Conservation (phyloP, 2,888 invertebrate genomes). For the Tipula lateralis region DNA sequence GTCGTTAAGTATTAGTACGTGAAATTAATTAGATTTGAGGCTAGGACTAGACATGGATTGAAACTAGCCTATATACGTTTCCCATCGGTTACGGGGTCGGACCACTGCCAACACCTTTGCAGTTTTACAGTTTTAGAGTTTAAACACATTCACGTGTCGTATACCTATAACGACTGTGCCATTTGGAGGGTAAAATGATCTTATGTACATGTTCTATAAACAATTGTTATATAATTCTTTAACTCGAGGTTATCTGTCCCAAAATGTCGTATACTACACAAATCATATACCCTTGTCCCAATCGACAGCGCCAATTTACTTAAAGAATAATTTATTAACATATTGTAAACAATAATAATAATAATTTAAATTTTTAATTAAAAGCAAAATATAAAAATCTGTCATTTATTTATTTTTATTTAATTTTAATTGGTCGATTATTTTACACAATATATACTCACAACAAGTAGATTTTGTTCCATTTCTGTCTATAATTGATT, state of each 20-base stretch:
- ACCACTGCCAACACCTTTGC: no score
- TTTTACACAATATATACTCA: not conserved
- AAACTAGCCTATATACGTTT: no score
- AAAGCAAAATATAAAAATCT: not conserved
- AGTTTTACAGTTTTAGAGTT: no score
- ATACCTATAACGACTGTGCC: no score
- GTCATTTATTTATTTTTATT: not conserved
- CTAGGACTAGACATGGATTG: no score
- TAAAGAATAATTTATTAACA: not conserved
- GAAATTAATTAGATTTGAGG: no score
- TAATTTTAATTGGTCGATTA: conserved; percentile 7
- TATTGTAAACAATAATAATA: not conserved
- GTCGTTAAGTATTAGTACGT: no score
- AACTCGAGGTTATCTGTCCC: not conserved
- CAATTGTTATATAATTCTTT: no score
- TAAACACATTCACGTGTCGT: no score
- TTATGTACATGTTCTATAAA: no score
- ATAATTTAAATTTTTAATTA: conserved; percentile 5
- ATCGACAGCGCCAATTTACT: not conserved
- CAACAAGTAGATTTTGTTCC: not conserved
- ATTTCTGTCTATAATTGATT: conserved; percentile 9
- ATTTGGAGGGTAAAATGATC: no score
- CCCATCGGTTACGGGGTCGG: no score
- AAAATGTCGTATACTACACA: not conserved
- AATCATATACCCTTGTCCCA: not conserved